Evolutionary conservation across 2,888 invertebrate species (phyloP), one percentile per base, ranked within the genome.

Genomic region (Drosophila meridionalis): DNA sequence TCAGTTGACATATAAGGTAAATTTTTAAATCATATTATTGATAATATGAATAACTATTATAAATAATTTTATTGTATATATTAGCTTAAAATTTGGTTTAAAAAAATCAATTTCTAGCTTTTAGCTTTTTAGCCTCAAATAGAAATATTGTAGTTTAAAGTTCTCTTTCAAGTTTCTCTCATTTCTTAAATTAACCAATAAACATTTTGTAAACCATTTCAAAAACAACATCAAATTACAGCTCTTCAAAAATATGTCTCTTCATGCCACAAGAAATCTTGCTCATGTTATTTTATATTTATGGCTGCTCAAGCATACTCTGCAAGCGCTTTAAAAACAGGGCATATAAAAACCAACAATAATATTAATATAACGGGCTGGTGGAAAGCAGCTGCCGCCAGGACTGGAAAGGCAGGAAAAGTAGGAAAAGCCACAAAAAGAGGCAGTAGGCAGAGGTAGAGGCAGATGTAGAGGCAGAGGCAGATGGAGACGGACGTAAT

Each of bases 341-440:
- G 26, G 61, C 42, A 61, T 58, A 30, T 2, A 50, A 52, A 56
- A 62, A 30, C 30, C 34, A 61, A 64, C 58, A 69, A 59, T 74
- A 48, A 79, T 74, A 62, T 56, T 59, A 28, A 53, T 60, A 36
- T 45, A 20, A 6, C 4, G 52, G 32, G 28, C 1, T 34, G 48
- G 47, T 43, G 57, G 47, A 78, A 48, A 63, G 40, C n/a, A 60
- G 14, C 40, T 42, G 47, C 9, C 48, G 47, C n/a, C 28, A 34
- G 12, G 57, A 12, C 43, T 40, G 43, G 8, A 4, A 42, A 26
- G 5, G 45, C 45, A 58, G 14, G 20, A 34, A 36, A 52, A 36
- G 28, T 26, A 58, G 14, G 20, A 34, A 36, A 52, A 36, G 28
- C 32, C 9, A 30, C n/a, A n/a, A 38, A n/a, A 43, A 38, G 3